These are phyloP conservation scores for Goniozus legneri DNA, from an alignment of 1,140 invertebrate species.

Conservation along the genomic window DNA sequence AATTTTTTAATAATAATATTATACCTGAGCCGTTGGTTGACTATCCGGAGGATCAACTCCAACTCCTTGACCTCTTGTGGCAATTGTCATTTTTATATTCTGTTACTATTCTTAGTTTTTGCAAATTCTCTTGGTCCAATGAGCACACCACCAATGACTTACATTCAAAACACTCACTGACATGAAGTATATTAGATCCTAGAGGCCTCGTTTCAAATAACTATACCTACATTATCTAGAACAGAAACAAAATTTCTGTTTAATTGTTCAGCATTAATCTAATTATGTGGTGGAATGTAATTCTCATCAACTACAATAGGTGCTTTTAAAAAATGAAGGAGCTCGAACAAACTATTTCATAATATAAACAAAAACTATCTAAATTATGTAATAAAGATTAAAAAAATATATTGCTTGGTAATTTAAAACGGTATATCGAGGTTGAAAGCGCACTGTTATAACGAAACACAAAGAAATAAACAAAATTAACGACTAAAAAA, in stretches of 20 bases:
- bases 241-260: conserved; percentile 29
- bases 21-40: conserved; percentile 54
- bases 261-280: no score
- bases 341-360: no score
- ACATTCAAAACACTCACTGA: conserved; percentile 49
- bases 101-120: conserved; percentile 29
- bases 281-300: no score
- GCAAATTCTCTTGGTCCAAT: conserved; percentile 36
- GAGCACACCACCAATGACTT: conserved; percentile 42
- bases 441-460: no score
- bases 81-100: conserved; percentile 58
- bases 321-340: no score
- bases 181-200: conserved; percentile 51
- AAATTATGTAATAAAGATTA: no score
- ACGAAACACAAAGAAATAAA: no score
- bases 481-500: no score
- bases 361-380: no score
- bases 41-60: conserved; percentile 58
- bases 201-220: conserved; percentile 50
- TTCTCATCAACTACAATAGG: not conserved
- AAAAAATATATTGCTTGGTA: no score
- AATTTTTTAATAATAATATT: not conserved
- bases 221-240: conserved; percentile 55
- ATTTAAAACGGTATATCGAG: no score
- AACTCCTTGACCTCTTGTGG: conserved; percentile 62